phyloP scores from a whole-genome alignment of 2,113 vertebrate species.

The Amblyopsis rosae region DNA sequence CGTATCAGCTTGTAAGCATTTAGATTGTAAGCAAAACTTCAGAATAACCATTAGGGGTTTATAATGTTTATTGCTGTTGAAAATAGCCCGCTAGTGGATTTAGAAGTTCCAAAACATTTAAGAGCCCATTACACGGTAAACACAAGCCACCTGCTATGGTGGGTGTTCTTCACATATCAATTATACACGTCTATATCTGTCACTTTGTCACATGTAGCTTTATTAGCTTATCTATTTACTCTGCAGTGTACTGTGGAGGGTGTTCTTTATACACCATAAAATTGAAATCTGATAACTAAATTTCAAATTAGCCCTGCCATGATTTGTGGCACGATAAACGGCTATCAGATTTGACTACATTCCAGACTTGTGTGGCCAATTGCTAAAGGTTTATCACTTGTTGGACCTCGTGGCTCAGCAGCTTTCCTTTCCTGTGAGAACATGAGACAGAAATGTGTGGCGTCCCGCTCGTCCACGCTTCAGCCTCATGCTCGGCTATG shows the following conservation, averaged over 20 bases:
- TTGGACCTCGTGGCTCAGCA: conserved; percentile 36
- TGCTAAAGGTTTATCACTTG: conserved; percentile 20
- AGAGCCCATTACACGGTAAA: conserved; percentile 39
- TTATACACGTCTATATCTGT: conserved; percentile 54
- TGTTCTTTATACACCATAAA: neutral
- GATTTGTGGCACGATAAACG: too few species aligned
- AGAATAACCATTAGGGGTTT: conserved; percentile 37
- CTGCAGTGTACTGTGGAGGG: neutral
- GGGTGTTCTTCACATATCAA: conserved; percentile 46
- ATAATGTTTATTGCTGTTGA: conserved; percentile 42
- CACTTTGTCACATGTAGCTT: conserved; percentile 37
- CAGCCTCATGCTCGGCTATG: conserved; percentile 38
- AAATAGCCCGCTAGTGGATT: conserved; percentile 45
- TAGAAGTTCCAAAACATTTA: conserved; percentile 41
- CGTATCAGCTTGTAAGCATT: conserved; percentile 3
- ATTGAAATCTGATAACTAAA: neutral
- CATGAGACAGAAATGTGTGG: conserved; percentile 64
- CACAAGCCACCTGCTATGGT: conserved; percentile 46
- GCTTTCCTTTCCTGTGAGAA: conserved; percentile 61
- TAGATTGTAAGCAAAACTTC: conserved; percentile 13
- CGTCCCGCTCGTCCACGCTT: conserved; percentile 35
- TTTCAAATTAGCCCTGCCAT: neutral
- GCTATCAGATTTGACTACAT: conserved; percentile 1
- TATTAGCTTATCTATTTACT: conserved; percentile 28
- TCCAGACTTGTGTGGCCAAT: conserved; percentile 8